Evolutionary conservation across 1,140 invertebrate genomes (phyloP).

Genomic region (Halictus rubicundus): DNA sequence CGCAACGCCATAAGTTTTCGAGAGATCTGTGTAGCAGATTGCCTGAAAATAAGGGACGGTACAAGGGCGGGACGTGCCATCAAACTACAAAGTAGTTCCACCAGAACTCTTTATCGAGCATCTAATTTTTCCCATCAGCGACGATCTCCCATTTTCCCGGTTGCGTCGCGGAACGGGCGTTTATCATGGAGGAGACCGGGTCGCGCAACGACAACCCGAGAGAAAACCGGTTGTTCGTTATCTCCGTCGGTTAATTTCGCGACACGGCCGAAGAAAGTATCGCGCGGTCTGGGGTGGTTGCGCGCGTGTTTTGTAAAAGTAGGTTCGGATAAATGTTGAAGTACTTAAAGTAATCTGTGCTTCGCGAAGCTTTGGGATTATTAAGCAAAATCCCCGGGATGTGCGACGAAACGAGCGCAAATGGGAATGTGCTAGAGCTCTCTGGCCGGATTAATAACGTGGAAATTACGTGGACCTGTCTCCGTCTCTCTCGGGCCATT

Average conservation of each 20-base stretch:
- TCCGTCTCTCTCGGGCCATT: constrained; percentile 11
- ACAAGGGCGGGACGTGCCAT: too few relatives aligned
- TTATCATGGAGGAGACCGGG: background rate
- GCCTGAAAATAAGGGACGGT: too few relatives aligned
- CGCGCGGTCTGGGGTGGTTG: background rate
- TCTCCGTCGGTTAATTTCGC: constrained; percentile 9
- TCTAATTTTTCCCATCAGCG: background rate
- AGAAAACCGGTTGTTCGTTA: background rate
- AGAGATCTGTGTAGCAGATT: too few relatives aligned
- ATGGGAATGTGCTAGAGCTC: constrained; percentile 31
- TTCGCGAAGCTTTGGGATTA: constrained; percentile 30
- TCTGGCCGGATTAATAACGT: constrained; percentile 57
- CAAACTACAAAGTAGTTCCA: too few relatives aligned
- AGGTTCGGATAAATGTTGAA: constrained; percentile 29
- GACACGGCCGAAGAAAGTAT: background rate
- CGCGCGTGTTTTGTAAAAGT: constrained; percentile 7
- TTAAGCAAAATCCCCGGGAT: constrained; percentile 45
- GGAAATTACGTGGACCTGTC: constrained; percentile 48
- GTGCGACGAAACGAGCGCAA: constrained; percentile 45
- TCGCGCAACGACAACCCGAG: background rate
- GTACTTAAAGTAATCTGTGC: constrained; percentile 37
- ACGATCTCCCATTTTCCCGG: background rate
- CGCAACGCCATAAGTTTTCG: too few relatives aligned
- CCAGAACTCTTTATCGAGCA: background rate
- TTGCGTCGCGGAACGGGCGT: background rate